Evolutionary conservation across 2,888 invertebrate species (phyloP), one percentile per base, ranked within the genome.

Genomic region (Cephus rjabovi): DNA sequence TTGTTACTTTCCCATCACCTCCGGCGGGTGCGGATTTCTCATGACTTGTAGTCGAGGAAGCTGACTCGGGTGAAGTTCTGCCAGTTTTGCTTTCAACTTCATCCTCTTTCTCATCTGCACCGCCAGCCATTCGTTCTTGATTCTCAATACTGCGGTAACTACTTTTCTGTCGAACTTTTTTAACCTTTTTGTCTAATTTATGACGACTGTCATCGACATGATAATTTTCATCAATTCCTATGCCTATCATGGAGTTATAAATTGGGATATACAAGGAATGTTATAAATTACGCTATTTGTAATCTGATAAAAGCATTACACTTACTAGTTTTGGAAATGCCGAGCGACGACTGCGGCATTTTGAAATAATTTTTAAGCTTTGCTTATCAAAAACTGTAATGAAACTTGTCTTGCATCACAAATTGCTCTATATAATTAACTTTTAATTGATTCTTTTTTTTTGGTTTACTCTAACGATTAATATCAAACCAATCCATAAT

Each of bases 41-140:
- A 71, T 71, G 71, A 33, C 34, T 33, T 11, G 71, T 56, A 56
- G 56, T 56, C 23, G 56, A 56, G 23, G 56, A 23, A 23, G 23
- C 6, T 23, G 56, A 56, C 23, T 56, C 23, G 56, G 34, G 71
- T 71, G 34, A 34, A 3, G 76, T 77, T n/a, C 69, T 37, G 1
- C 23, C 34, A 4, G 77, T 31, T 77, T 75, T 76, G 40, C 35
- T 79, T 23, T 37, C 23, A 73, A 23, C 6, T 40, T 56, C 56
- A 56, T 56, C 56, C 23, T 56, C 23, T 56, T 23, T 79, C 12
- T 75, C 69, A 74, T 85, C 84, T 0, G 82, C 82, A 37, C 84
- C 82, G 4, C 83, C 83, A 11, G 79, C 69, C 70, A 84, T 40
- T 78, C 83, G 78, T 40, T 79, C 77, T 69, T 76, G 76, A 78